phyloP scores from a whole-genome alignment of 2,113 vertebrate genomes.

The Anguilla rostrata region DNA sequence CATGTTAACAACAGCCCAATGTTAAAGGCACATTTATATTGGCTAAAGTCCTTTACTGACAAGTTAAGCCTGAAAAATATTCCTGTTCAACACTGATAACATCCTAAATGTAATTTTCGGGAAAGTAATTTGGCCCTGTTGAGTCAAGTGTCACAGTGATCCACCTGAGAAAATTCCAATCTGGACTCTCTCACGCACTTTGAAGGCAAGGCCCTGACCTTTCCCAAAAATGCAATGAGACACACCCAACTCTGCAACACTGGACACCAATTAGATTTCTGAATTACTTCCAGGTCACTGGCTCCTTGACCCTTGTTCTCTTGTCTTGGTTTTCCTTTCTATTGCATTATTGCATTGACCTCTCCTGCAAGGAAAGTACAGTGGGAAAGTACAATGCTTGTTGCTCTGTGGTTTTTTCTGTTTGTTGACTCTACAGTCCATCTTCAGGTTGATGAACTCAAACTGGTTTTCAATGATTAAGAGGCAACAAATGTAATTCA shows the following conservation, averaged over 20 bases:
- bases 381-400: not conserved
- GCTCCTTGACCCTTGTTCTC: not conserved
- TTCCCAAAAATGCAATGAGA: not conserved
- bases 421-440: not conserved
- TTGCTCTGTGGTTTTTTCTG: not conserved
- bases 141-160: not conserved
- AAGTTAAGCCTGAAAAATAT: not conserved
- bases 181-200: not conserved
- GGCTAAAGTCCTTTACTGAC: not conserved
- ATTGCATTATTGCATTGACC: not conserved
- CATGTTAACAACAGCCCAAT: not conserved
- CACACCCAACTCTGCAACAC: not conserved
- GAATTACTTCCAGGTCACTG: not conserved
- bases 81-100: not conserved
- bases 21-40: not conserved
- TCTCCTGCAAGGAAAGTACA: not conserved
- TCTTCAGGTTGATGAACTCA: no score
- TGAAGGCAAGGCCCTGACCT: not conserved
- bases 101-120: not conserved
- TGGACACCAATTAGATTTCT: conserved; percentile 21
- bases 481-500: not conserved
- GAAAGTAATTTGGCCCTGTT: not conserved
- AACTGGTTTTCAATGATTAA: not conserved
- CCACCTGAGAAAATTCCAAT: not conserved
- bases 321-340: not conserved